Percentiles rank a stretch among this genome's conserved stretches.
These are phyloP conservation scores for Agelaius tricolor DNA, from an alignment of 2,113 vertebrate species.

Conservation along the genomic window DNA sequence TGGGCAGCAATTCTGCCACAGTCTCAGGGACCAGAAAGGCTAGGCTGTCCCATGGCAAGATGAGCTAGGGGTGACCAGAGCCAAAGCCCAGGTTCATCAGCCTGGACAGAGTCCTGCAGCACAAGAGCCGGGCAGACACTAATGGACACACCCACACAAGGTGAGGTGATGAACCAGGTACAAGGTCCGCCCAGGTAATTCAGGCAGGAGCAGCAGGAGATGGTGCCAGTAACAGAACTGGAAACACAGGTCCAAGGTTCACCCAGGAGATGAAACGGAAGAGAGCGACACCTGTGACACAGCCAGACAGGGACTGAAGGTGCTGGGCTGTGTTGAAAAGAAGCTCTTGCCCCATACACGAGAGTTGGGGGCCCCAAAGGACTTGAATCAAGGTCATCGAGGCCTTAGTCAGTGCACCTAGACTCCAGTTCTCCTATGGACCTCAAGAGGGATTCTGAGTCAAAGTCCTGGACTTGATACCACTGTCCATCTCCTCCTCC, in stretches of 20 bases:
- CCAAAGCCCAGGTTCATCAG: background rate
- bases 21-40: background rate
- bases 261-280: background rate
- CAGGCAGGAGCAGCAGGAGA: background rate
- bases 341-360: background rate
- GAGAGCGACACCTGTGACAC: accelerated
- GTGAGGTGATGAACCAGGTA: background rate
- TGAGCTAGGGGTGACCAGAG: background rate
- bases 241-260: conserved; percentile 7
- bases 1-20: background rate
- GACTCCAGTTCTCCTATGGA: background rate
- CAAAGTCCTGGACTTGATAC: background rate
- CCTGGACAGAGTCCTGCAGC: background rate
- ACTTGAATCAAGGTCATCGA: background rate
- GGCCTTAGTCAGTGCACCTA: background rate
- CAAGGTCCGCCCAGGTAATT: background rate
- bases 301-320: background rate
- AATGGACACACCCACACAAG: background rate
- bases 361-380: background rate
- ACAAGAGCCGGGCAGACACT: background rate
- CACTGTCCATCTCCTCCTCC: accelerated
- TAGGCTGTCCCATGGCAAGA: accelerated
- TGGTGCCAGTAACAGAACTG: background rate
- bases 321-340: background rate
- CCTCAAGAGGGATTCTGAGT: background rate